Conservation (phyloP, 2,113 vertebrate genomes). For the Abramis brama region DNA sequence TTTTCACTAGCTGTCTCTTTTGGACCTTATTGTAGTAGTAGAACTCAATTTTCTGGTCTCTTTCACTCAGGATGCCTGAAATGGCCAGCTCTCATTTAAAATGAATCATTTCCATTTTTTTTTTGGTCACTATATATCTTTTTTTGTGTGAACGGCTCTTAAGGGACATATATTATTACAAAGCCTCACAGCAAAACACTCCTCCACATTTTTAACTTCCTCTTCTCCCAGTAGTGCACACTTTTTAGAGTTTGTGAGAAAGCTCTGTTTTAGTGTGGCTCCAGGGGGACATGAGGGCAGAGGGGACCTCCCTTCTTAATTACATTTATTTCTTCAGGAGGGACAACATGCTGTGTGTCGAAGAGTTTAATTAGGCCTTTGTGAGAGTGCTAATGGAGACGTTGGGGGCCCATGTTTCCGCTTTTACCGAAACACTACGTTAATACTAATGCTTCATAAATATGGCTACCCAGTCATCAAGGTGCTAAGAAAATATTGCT, state of each 20-base stretch:
- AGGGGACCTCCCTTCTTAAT: slow-evolving; percentile 36
- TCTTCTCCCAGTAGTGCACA: slow-evolving; percentile 12
- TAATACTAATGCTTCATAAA: slow-evolving; percentile 18
- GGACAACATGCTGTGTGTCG: slow-evolving; percentile 12
- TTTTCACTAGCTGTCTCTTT: not conserved
- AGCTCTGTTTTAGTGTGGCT: slow-evolving; percentile 17
- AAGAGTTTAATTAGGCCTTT: slow-evolving; percentile 44
- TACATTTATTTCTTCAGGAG: slow-evolving; percentile 36
- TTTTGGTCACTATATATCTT: not conserved
- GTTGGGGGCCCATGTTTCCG: not conserved
- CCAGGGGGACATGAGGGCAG: slow-evolving; percentile 23
- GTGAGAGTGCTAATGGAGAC: slow-evolving; percentile 35
- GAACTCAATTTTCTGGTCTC: not conserved
- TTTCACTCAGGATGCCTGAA: not conserved
- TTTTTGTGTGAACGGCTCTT: not conserved
- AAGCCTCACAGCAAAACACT: slow-evolving; percentile 7
- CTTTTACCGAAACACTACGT: slow-evolving; percentile 20
- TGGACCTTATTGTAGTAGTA: not conserved
- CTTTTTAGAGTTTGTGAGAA: slow-evolving; percentile 31
- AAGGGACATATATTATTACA: not conserved
- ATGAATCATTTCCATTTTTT: not conserved
- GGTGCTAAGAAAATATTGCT: not conserved
- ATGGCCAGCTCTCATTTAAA: not conserved
- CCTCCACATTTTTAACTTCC: not conserved
- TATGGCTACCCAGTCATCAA: not conserved